A percentile compares a stretch with the other conserved stretches of the same genome.
phyloP scores from a whole-genome alignment of 30 jellyfish, hydroid and myxozoan genomes.

The Rhopilema esculentum region DNA sequence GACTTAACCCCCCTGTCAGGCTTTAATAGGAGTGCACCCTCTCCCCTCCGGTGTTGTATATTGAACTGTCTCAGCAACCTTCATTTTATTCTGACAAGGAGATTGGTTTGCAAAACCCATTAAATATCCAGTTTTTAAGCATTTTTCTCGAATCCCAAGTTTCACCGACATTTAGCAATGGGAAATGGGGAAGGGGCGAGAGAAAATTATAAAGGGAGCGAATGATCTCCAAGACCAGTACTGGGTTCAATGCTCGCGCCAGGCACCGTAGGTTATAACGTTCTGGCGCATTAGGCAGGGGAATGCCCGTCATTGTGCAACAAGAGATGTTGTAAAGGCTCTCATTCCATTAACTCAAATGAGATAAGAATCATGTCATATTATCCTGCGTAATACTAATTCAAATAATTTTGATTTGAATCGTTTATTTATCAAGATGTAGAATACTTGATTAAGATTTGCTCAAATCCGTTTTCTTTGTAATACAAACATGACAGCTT shows the following conservation, averaged over 20 bases:
- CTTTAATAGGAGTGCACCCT: too few species aligned
- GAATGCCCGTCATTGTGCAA: not conserved
- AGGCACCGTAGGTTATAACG: not conserved
- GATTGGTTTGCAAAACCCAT: too few species aligned
- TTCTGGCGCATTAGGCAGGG: not conserved
- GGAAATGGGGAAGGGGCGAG: too few species aligned
- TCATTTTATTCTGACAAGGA: too few species aligned
- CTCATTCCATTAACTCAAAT: not conserved
- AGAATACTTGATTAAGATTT: not conserved
- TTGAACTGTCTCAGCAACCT: too few species aligned
- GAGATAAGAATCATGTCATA: not conserved
- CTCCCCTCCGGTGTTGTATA: too few species aligned
- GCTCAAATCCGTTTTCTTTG: not conserved
- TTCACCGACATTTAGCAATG: too few species aligned
- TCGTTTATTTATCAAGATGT: not conserved
- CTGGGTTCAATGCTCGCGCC: too few species aligned
- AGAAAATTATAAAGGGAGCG: not conserved
- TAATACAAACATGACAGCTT: not conserved
- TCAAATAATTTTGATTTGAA: not conserved
- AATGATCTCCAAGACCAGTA: too few species aligned
- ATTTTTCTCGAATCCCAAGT: too few species aligned
- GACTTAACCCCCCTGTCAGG: too few species aligned
- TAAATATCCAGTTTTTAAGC: too few species aligned
- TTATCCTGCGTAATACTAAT: not conserved
- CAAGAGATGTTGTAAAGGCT: not conserved